Base-by-base conservation (phyloP, 2,113 vertebrate species). In the Myodes glareolus region DNA sequence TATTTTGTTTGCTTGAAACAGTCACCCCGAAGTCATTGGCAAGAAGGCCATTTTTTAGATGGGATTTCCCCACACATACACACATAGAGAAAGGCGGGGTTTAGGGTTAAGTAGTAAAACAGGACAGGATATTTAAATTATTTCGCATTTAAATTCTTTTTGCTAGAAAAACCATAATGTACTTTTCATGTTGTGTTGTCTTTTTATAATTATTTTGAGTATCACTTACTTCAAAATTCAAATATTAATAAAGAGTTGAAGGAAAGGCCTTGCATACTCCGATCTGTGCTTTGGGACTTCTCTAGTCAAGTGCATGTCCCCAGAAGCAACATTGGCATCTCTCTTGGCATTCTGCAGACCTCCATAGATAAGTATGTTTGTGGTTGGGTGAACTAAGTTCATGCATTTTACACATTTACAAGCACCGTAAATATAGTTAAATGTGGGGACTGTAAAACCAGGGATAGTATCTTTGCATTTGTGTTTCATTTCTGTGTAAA, bases 1-100 rank as follows among this genome's bases (percentile, higher is more conserved):
- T 96, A 47, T 88, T 95, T 97, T 93, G 97, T 96, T 96, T 92
- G 76, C 77, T 85, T 96, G 88, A 95, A 97, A 91, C 45, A 94
- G 81, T 97, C 47, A 91, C 82, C 91, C 93, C 91, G 47, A 97
- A 94, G 68, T 92, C 77, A 90, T 86, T 96, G 91, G 76, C 91
- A 94, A 39, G 52, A 96, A 96, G 78, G 12, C 68, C 87, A 91
- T 12, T 95, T 85, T 58, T 55, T 81, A 89, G 96, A 96, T 78
- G 11, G 75, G 58, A 61, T 82, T 61, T 25, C 6, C 29, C 9
- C 33, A 11, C 33, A 23, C 19, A 50, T 10, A 21, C 31, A 36
- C 19, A 23, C 58, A 21, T 58, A 21, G 19, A 58, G 58, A 58
- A 58, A 58, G 58, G 58, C 5, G 5, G 55, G 19, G 17, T n/a